Conservation (phyloP, 2,797 vertebrate genomes). For the Decapterus maruadsi region DNA sequence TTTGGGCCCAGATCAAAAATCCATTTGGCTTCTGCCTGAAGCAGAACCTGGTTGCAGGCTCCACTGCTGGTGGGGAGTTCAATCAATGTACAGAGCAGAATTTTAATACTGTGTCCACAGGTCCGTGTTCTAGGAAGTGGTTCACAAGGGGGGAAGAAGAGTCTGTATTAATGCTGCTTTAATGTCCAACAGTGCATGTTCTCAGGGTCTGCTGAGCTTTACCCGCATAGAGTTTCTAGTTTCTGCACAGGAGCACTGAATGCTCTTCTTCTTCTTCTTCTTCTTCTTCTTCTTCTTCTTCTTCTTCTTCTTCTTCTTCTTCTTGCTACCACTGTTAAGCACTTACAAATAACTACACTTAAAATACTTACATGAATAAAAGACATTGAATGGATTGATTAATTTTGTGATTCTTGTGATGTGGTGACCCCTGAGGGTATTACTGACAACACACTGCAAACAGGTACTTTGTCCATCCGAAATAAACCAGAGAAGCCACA, state of each 20-base stretch:
- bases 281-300: neutral
- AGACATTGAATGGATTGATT: neutral
- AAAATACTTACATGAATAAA: neutral
- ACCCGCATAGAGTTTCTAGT: neutral
- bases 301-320: neutral
- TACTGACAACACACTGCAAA: neutral
- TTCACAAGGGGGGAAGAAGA: neutral
- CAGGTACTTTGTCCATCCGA: neutral
- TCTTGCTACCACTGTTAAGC: neutral
- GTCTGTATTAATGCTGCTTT: conserved; percentile 15
- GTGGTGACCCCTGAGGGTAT: neutral
- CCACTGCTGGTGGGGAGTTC: neutral
- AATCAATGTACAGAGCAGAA: neutral
- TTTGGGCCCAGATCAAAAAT: conserved; percentile 29
- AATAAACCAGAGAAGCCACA: neutral
- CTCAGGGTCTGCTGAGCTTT: conserved; percentile 17
- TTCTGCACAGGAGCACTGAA: neutral
- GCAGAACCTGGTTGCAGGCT: conserved; percentile 11
- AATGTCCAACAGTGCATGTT: conserved; percentile 20
- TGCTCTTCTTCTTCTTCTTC: neutral
- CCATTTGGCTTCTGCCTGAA: conserved; percentile 18
- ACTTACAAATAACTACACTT: too few relatives aligned
- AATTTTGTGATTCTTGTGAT: neutral
- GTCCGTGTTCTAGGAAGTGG: neutral
- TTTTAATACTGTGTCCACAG: conserved; percentile 15